phyloP scores from a whole-genome alignment of 2,113 vertebrate species.

The Micromys minutus region DNA sequence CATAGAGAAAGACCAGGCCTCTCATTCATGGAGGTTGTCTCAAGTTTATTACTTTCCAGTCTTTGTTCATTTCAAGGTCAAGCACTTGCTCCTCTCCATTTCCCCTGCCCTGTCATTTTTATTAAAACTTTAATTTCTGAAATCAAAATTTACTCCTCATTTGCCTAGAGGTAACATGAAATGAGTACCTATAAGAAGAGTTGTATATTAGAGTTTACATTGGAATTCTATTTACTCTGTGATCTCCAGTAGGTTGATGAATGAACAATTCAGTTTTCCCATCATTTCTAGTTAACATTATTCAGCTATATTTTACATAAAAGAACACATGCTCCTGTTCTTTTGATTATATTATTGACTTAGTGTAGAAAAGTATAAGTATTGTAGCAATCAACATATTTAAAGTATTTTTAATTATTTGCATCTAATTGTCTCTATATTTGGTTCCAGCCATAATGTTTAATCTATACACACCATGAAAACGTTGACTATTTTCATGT shows the following conservation, averaged over 20 bases:
- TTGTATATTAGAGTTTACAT: neutral
- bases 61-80: neutral
- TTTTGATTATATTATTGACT: neutral
- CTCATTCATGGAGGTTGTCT: neutral
- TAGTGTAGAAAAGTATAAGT: neutral
- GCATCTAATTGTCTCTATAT: neutral
- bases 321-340: neutral
- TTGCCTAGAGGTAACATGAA: neutral
- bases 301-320: neutral
- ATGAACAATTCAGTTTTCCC: neutral
- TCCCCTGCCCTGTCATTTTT: neutral
- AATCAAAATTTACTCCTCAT: neutral
- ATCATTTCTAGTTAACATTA: neutral
- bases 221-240: neutral
- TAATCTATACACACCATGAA: too few species aligned
- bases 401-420: neutral
- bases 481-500: too few species aligned
- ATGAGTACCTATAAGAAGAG: neutral
- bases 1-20: neutral
- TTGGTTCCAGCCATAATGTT: neutral
- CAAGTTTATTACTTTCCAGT: neutral
- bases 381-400: neutral
- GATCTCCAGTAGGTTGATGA: neutral
- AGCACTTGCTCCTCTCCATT: neutral
- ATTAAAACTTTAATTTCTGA: neutral